A percentile compares a stretch with the other conserved stretches of the same genome.
These are phyloP conservation scores for Eupeodes luniger DNA, from an alignment of 2,888 invertebrate genomes.

Conservation along the genomic window DNA sequence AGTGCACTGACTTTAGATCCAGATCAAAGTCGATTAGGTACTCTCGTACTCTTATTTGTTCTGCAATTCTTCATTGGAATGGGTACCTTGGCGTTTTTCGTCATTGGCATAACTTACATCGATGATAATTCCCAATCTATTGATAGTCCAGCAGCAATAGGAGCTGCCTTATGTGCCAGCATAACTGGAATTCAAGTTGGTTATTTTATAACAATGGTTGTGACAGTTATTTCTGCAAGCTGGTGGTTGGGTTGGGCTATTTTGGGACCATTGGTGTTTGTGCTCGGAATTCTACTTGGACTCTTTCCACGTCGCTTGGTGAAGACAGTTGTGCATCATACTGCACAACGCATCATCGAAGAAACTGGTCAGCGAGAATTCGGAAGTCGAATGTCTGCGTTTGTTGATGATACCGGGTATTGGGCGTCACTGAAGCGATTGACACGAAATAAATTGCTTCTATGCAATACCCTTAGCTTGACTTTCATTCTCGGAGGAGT, in stretches of 20 bases:
- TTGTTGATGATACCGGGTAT: constrained; percentile 84
- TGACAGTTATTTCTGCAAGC: constrained; percentile 79
- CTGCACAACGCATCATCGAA: constrained; percentile 86
- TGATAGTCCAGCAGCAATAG: constrained; percentile 85
- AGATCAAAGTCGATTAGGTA: constrained; percentile 81
- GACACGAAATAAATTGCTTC: constrained; percentile 85
- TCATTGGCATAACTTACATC: constrained; percentile 86
- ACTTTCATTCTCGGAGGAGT: constrained; percentile 85
- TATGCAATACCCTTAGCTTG: constrained; percentile 85
- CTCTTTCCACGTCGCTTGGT: constrained; percentile 86
- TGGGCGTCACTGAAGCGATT: constrained; percentile 85
- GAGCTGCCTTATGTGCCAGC: constrained; percentile 81
- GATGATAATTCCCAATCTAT: constrained; percentile 86
- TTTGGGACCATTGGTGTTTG: constrained; percentile 84
- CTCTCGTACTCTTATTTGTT: constrained; percentile 84
- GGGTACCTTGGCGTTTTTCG: constrained; percentile 85
- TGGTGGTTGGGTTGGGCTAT: constrained; percentile 86
- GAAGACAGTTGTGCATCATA: constrained; percentile 85
- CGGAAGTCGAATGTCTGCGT: constrained; percentile 81
- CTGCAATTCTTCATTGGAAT: constrained; percentile 85
- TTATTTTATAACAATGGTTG: constrained; percentile 81
- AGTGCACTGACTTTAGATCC: constrained; percentile 78
- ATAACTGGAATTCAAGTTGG: constrained; percentile 83
- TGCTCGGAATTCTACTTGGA: constrained; percentile 85
- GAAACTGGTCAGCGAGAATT: constrained; percentile 79